Base-by-base conservation (phyloP, 2,797 vertebrate genomes). In the Acanthornis magna region DNA sequence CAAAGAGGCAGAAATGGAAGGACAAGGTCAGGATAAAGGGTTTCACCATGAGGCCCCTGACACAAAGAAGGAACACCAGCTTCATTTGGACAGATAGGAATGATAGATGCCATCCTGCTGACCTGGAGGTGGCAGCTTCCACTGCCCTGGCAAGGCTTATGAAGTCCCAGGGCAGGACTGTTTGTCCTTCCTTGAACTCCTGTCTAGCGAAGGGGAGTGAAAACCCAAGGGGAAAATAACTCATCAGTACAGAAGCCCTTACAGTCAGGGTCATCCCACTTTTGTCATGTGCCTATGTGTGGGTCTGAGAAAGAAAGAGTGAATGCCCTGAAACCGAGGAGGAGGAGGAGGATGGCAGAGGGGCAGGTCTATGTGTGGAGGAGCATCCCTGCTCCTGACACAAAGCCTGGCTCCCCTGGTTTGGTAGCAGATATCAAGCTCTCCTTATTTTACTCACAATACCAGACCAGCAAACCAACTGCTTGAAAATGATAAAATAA, bases 301-400 rank as follows among this genome's bases (percentile, higher is more conserved):
- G 16, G 26, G 30, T 34, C 45, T 38, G 50, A 54, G 67, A 57
- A 16, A 76, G 38, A 9, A 18, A 15, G 7, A 16, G 3, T 1
- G 5, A 15, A 1, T 11, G 25, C 29, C 42, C 26, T 30, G 58
- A 72, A 67, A 20, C 26, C 0, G 0, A 42, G 30, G 15, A 54
- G 66, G 45, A 54, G 66, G 45, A 74, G 71, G 19, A 68, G 13
- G 38, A 7, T 1, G 23, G 21, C 72, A 47, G 34, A 58, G 48
- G 68, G 22, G 19, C 62, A 34, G 22, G 16, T 38, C 25, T 23
- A 17, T 10, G 32, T 1, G 0, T 5, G 42, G 42, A 47, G 27
- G 7, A 57, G 15, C 66, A 65, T 51, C 30, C 23, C n/a, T 29
- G 16, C 42, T 80, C 51, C 51, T 11, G 43, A 54, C 55, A 50